phyloP scores from a whole-genome alignment of 2,888 invertebrate species.

The Brassicogethes aeneus region DNA sequence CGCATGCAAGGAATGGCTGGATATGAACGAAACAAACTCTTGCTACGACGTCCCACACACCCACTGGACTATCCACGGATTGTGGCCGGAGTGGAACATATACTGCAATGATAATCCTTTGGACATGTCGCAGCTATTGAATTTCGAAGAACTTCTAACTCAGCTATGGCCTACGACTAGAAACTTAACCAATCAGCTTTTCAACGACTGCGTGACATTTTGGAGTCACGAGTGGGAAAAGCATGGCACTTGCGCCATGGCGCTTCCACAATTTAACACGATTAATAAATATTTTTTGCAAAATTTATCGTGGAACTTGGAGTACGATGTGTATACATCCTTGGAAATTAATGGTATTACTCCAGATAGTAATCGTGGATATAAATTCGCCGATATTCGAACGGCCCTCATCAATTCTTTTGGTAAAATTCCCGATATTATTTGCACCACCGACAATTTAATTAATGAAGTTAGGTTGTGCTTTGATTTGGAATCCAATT shows the following conservation, averaged over 20 bases:
- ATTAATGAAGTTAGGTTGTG: conserved; percentile 64
- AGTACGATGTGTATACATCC: conserved; percentile 52
- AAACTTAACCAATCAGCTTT: neutral
- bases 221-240: conserved; percentile 57
- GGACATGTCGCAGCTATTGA: neutral
- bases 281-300: conserved; percentile 59
- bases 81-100: neutral
- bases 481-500: conserved; percentile 53
- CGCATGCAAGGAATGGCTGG: neutral
- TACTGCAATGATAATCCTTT: neutral
- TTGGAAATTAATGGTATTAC: conserved; percentile 47
- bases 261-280: conserved; percentile 45
- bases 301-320: conserved; percentile 50
- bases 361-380: conserved; percentile 41
- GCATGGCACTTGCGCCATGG: conserved; percentile 67
- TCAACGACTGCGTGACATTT: neutral
- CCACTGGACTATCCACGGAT: neutral
- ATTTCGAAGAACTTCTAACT: neutral
- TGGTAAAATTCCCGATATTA: conserved; percentile 51
- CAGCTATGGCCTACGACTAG: neutral
- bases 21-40: neutral
- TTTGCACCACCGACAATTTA: conserved; percentile 51
- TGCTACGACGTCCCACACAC: neutral
- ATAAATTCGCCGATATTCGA: conserved; percentile 42
- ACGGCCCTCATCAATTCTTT: conserved; percentile 45